Conservation (phyloP, 1,140 invertebrate species). For the Brachionus asplanchnoidis region DNA sequence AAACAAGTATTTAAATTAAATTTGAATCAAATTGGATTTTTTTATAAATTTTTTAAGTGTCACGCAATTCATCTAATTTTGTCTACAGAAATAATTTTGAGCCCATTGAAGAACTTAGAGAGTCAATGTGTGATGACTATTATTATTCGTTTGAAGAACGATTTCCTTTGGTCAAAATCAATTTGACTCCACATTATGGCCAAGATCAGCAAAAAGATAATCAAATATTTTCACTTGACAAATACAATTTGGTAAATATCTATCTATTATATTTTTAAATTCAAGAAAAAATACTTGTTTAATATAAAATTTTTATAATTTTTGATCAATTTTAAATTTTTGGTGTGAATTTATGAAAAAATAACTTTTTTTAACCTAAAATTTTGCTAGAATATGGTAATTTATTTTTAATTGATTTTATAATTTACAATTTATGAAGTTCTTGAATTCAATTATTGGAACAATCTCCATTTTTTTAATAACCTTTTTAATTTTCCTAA, state of each 20-base stretch:
- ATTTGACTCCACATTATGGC: conserved; percentile 1
- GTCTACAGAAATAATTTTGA: background rate
- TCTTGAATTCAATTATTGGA: no score
- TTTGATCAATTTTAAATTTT: no score
- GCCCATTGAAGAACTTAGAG: background rate
- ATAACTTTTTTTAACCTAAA: no score
- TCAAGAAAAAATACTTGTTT: background rate
- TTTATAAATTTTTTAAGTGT: background rate
- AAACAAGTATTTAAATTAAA: background rate
- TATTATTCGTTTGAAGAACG: background rate
- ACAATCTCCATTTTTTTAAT: no score
- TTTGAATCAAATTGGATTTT: background rate
- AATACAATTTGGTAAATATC: background rate
- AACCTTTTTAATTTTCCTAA: no score
- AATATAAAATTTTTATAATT: no score
- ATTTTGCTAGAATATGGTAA: no score
- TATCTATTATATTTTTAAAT: background rate
- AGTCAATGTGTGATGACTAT: background rate
- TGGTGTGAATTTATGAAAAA: no score
- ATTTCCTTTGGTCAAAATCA: background rate
- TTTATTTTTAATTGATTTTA: no score
- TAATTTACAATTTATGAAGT: no score
- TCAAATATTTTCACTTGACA: background rate
- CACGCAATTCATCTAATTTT: background rate
- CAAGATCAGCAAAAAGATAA: background rate